Base-by-base conservation (phyloP, 2,888 invertebrate genomes). In the Salpingus planirostris region DNA sequence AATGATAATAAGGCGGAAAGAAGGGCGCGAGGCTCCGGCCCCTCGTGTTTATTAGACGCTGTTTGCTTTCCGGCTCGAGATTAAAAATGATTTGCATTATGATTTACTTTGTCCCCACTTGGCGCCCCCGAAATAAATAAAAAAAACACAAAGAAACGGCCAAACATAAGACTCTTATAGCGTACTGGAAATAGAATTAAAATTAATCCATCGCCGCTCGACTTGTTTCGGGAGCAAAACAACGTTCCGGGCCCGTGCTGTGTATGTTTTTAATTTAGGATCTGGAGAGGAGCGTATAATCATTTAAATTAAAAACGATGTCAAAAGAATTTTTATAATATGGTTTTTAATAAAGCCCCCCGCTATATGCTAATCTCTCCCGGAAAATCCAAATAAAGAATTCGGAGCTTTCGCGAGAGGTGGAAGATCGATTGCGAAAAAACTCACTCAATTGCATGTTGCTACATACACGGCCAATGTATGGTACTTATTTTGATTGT, bases 61-160 rank as follows among this genome's bases (percentile, higher is more conserved):
- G 53, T 55, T 55, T 53, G 54, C 54, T 53, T 55, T 53, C 47
- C n/a, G n/a, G 47, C 46, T 47, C 48, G 46, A 52, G 55, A 55
- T 55, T 55, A 55, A 55, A 54, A 54, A 53, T 50, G 49, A 55
- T 55, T 55, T 55, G 54, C 54, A 54, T 55, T 53, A 53, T 47
- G 49, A 53, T 55, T 52, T 49, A 47, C 50, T 46, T 43, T 45
- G 36, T 41, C 43, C 42, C 34, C 29, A 43, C 40, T 43, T 39
- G 35, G 43, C 47, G 39, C 42, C 43, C 33, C 43, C n/a, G 28
- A 42, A 49, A 50, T 50, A 40, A 46, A 54, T 51, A 55, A 51
- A 50, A 52, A 49, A 42, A 46, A 33, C 38, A 39, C 28, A 38
- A n/a, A 13, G 40, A 45, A 52, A 51, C 45, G 44, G n/a, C n/a